Evolutionary conservation across 1,140 invertebrate genomes (phyloP), one percentile per base, ranked within the genome.

Genomic region (Drosophila melanogaster): DNA sequence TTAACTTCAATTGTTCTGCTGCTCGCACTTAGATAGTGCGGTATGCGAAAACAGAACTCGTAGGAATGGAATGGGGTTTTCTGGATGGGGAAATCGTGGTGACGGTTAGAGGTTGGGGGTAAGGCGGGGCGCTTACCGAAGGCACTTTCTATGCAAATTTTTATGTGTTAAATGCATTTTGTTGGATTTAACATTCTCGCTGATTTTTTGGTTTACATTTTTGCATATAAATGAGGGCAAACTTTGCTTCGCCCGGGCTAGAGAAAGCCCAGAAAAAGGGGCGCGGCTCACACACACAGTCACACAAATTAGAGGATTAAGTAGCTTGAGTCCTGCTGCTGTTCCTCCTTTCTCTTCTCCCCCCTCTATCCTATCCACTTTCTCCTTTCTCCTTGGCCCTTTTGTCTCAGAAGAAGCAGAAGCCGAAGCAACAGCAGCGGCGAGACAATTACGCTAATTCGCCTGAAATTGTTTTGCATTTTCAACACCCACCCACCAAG

Each of bases 91-190:
- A 30, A 10, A 30, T 30, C 26, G 26, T 10, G 7, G 30, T 30
- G 7, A 3, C 30, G 7, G 30, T 30, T 6, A 11, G 41, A 10
- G 22, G 8, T 0, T 1, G 2, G 2, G 15, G 17, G 14, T 3
- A n/a, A n/a, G n/a, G 3, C 3, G 26, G n/a, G 19, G 30, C 33
- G 49, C 67, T 79, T 81, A 80, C 74, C 86, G 65, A 84, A 81
- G 85, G 86, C 85, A 90, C 86, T 90, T 90, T 90, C 85, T 90
- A 90, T 90, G 85, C 86, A 90, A 90, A 90, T 90, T 90, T 90
- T 90, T 90, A 90, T 90, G 85, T 90, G 85, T 90, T 90, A 90
- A 90, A 90, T 90, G 85, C 85, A 90, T 90, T 90, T 90, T 87
- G 85, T 85, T 90, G 86, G 85, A 90, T 90, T 90, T 90, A 90